Conservation (phyloP, 2,113 vertebrate species). For the Epinephelus fuscoguttatus region DNA sequence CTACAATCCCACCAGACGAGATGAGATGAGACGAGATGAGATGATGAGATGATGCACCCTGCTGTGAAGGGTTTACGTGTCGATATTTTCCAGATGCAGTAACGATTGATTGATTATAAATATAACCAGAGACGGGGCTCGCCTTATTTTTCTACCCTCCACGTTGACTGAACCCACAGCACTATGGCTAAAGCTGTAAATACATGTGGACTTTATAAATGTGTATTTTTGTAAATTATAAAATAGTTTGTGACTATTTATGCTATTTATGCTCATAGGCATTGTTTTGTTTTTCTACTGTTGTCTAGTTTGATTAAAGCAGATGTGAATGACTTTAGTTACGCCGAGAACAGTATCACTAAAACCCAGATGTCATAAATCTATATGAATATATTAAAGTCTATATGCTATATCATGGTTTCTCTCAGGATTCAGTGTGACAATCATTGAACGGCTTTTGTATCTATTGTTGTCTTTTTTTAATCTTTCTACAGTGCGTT, state of each 20-base stretch:
- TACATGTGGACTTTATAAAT: constrained; percentile 51
- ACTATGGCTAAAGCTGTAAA: constrained; percentile 56
- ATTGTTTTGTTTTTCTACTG: constrained; percentile 68
- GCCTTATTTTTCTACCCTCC: constrained; percentile 47
- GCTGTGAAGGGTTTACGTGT: neutral
- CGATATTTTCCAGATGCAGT: constrained; percentile 42
- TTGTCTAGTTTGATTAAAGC: constrained; percentile 66
- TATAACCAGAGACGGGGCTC: constrained; percentile 9
- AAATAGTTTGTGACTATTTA: constrained; percentile 81
- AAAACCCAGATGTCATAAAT: constrained; percentile 54
- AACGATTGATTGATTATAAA: constrained; percentile 16
- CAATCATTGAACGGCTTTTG: constrained; percentile 64
- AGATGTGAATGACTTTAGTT: constrained; percentile 49
- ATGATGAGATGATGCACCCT: neutral
- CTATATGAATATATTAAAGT: constrained; percentile 27
- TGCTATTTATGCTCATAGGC: constrained; percentile 83
- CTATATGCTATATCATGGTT: constrained; percentile 52
- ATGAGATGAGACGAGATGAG: no score
- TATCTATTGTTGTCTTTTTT: constrained; percentile 53
- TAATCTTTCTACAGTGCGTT: constrained; percentile 40
- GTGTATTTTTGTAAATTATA: constrained; percentile 83
- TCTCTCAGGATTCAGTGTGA: constrained; percentile 75
- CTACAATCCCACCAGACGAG: constrained; percentile 1
- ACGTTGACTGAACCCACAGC: constrained; percentile 65
- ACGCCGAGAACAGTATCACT: constrained; percentile 55